Evolutionary conservation across 2,113 vertebrate species (phyloP).

Genomic region (Phocoena sinus): DNA sequence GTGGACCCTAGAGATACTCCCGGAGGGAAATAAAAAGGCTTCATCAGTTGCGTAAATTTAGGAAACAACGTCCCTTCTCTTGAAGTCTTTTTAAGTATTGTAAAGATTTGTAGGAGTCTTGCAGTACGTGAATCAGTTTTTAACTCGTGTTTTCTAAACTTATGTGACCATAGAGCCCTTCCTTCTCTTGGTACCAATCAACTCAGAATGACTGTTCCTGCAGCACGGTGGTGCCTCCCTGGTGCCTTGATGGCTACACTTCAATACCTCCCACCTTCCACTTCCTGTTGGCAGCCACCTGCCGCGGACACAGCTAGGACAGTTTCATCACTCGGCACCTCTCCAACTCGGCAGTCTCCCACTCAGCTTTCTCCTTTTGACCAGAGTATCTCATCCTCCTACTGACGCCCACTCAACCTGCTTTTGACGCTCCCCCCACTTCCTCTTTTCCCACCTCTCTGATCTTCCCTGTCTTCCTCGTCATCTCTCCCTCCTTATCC

Average conservation of each 20-base stretch:
- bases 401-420: background rate
- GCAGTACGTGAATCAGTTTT: background rate
- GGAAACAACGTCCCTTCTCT: background rate
- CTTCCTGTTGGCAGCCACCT: background rate
- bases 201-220: background rate
- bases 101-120: background rate
- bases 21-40: background rate
- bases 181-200: background rate
- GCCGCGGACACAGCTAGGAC: background rate
- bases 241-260: background rate
- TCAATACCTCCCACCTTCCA: background rate
- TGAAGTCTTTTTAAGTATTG: background rate
- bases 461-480: background rate
- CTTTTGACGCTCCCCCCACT: background rate
- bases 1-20: background rate
- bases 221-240: rapidly evolving
- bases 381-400: background rate
- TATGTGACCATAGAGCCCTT: background rate
- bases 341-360: background rate
- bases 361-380: background rate
- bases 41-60: background rate
- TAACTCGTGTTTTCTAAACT: background rate
- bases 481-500: background rate
- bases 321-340: background rate
- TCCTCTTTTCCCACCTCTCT: background rate